Evolutionary conservation across 2,113 vertebrate species (phyloP), one percentile per base, ranked within the genome.

Genomic region (Psittacara wagleri): DNA sequence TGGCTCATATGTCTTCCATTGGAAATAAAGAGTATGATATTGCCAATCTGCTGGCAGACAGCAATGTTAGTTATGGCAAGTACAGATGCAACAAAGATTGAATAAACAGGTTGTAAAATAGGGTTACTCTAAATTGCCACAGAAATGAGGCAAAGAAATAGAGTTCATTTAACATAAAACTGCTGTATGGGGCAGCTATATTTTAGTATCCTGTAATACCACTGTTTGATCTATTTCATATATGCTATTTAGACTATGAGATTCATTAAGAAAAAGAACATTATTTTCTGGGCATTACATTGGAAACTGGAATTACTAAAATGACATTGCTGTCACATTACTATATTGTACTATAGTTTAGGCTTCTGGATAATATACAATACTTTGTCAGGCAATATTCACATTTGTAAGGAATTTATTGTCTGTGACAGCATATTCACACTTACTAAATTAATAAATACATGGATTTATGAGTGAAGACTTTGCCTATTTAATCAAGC

Each of bases 11-110:
- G 19, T 91, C 51, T 89, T 95, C 87, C 84, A 88, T 39, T 96
- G 73, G 88, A 84, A 81, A 96, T 85, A 96, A 96, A 95, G 76
- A 91, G 46, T 73, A 61, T 41, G 41, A 91, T 83, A 86, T 75
- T 94, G 92, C 72, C 73, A 94, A 15, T 92, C 72, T 88, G 67
- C 92, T 67, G 46, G 81, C 78, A 88, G 90, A 90, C 86, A 91
- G 74, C 39, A 82, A 23, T 81, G 70, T 96, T 92, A 95, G 90
- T 92, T 87, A 96, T 70, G 92, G 57, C 78, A 94, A 93, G 83
- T 91, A 97, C 74, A 93, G 81, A 96, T 96, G 92, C 72, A 92
- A 92, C 63, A 83, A 92, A 96, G 90, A 97, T 66, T 66, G 69
- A 92, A 90, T 61, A 87, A 95, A 55, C n/a, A 83, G 63, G 55